phyloP scores from a whole-genome alignment of 2,888 invertebrate species.

The Thecophora atra region DNA sequence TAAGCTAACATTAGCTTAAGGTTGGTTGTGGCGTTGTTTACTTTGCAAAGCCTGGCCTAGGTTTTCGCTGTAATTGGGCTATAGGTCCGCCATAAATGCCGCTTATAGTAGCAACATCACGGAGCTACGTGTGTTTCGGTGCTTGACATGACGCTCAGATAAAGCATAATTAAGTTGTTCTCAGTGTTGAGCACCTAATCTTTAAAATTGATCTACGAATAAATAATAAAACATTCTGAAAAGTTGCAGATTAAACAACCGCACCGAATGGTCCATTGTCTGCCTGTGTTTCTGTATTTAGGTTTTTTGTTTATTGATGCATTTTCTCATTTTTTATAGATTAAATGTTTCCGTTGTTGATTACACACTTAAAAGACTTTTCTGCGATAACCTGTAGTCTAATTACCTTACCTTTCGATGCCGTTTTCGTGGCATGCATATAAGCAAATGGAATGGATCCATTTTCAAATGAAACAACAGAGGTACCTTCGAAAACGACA shows the following conservation, averaged over 20 bases:
- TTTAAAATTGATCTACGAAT: conserved; percentile 12
- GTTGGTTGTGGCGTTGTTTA: conserved; percentile 12
- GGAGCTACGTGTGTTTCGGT: not conserved
- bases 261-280: not conserved
- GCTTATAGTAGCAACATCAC: not conserved
- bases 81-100: conserved; percentile 19
- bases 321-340: too few relatives aligned
- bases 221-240: conserved; percentile 21
- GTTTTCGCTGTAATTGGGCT: conserved; percentile 34
- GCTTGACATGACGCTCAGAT: not conserved
- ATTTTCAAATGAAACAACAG: not conserved
- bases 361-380: too few relatives aligned
- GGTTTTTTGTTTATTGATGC: too few relatives aligned
- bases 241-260: conserved; percentile 16
- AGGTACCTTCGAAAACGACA: not conserved
- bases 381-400: not conserved
- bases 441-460: too few relatives aligned
- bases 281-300: not conserved
- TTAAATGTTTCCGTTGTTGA: too few relatives aligned
- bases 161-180: conserved; percentile 18
- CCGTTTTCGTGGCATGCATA: too few relatives aligned
- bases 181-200: not conserved
- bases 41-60: not conserved
- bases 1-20: conserved; percentile 6
- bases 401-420: not conserved